These are phyloP conservation scores for Zosterops japonicus DNA, from an alignment of 2,113 vertebrate genomes.

Conservation along the genomic window DNA sequence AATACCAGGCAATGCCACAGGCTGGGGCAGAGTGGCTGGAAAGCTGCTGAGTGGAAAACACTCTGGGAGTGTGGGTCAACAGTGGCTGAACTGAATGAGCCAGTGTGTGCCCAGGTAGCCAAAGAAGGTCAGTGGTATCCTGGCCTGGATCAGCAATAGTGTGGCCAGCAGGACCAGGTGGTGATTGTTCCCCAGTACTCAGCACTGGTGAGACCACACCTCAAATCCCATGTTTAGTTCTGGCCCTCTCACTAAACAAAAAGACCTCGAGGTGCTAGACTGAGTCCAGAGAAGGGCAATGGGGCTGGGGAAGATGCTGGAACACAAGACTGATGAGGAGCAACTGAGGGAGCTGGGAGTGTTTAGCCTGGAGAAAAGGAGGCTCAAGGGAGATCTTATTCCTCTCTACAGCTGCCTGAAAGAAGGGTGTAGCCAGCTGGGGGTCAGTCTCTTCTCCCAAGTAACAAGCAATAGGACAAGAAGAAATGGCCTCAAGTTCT, in stretches of 20 bases:
- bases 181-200: rapidly evolving
- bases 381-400: not conserved
- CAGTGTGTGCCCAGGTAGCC: not conserved
- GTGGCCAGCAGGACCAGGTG: not conserved
- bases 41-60: not conserved
- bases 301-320: not conserved
- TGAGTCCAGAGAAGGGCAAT: too few species aligned
- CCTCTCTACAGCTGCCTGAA: not conserved
- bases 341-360: not conserved
- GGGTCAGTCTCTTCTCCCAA: not conserved
- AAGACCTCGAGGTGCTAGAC: too few species aligned
- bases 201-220: not conserved
- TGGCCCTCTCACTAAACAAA: too few species aligned
- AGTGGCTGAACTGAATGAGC: not conserved
- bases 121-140: too few species aligned
- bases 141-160: not conserved
- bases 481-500: not conserved
- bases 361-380: not conserved
- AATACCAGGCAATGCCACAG: rapidly evolving
- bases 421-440: not conserved
- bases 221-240: not conserved
- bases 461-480: not conserved
- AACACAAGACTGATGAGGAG: too few species aligned
- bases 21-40: not conserved
- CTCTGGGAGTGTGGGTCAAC: not conserved